Base-by-base conservation (phyloP, 2,113 vertebrate genomes). In the Hyperopisus bebe region DNA sequence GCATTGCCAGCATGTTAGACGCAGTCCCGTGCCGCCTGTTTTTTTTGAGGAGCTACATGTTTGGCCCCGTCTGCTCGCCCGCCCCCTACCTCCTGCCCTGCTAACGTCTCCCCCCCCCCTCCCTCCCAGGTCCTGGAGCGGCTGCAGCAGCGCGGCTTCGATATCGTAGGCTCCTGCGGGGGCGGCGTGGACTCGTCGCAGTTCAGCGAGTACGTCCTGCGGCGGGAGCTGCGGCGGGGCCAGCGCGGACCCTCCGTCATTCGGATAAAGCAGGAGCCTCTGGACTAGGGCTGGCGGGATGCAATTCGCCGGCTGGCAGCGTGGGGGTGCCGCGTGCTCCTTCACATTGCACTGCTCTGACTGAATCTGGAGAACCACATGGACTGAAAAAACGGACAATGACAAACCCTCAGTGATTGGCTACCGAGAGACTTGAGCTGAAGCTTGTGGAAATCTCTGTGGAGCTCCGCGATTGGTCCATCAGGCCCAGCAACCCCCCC, bases 171-270 rank as follows among this genome's bases (percentile, higher is more conserved):
- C 53, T 98, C 98, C 0, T 97, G 98, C 87, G 98, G 98, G 6
- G 98, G 98, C 86, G 98, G 98, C 2, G 97, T 97, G 91, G 98
- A 99, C 95, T 97, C 98, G 21, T 98, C 98, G 88, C 97, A 98
- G 94, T 99, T 99, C 95, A 98, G 97, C 90, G 98, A 99, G 95
- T 99, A 98, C 19, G 94, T 98, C 91, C 95, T 99, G 82, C 96
- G 95, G 90, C 94, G 98, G 93, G 97, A 98, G 91, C 93, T 96
- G 93, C 95, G 95, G 94, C 94, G 96, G 93, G 95, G 95, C 89
- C 96, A 96, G 91, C 95, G 93, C 0, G 94, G 94, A 9, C 95
- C 96, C 62, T 96, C 96, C 0, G 96, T 97, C 94, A 96, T 96
- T 95, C 95, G 94, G 91, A 96, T 99, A 95, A 99, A 99, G 95